Conservation (phyloP, 2,888 invertebrate genomes). For the Aethes cnicana region DNA sequence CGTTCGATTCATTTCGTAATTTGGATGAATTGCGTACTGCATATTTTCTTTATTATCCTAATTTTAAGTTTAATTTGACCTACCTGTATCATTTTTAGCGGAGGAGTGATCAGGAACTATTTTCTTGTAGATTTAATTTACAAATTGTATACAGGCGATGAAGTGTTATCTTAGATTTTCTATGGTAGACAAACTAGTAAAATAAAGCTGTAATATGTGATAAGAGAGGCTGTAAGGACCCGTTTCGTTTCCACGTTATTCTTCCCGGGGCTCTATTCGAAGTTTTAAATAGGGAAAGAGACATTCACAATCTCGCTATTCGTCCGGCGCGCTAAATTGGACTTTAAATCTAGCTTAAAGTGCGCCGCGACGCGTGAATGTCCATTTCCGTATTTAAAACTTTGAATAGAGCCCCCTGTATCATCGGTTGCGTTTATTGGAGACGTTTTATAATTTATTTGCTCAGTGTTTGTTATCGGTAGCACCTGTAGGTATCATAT, state of each 20-base stretch:
- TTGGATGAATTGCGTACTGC: constrained; percentile 58
- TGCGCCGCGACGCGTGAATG: too few species aligned
- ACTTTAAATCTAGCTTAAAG: too few species aligned
- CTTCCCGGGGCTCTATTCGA: too few species aligned
- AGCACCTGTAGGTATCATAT: constrained; percentile 65
- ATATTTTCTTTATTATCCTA: constrained; percentile 52
- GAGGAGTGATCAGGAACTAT: constrained; percentile 54
- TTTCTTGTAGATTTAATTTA: constrained; percentile 71
- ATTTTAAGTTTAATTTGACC: constrained; percentile 54
- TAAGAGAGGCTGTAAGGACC: constrained; percentile 80
- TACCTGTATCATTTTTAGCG: constrained; percentile 56
- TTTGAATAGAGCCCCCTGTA: too few species aligned
- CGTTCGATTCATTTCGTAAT: constrained; percentile 44
- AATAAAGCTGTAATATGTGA: constrained; percentile 75
- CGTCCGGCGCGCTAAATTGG: too few species aligned
- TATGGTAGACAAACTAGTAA: constrained; percentile 75
- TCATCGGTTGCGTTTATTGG: constrained; percentile 36
- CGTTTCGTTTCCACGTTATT: constrained; percentile 61
- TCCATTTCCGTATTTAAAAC: too few species aligned
- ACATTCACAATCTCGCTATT: too few species aligned
- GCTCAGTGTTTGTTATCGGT: constrained; percentile 49
- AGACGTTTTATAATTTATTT: constrained; percentile 43
- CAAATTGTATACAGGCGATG: constrained; percentile 71
- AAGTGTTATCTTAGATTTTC: constrained; percentile 77
- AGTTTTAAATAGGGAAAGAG: too few species aligned